These are phyloP conservation scores for Cantharis lateralis DNA, from an alignment of 2,888 invertebrate species.

Conservation along the genomic window DNA sequence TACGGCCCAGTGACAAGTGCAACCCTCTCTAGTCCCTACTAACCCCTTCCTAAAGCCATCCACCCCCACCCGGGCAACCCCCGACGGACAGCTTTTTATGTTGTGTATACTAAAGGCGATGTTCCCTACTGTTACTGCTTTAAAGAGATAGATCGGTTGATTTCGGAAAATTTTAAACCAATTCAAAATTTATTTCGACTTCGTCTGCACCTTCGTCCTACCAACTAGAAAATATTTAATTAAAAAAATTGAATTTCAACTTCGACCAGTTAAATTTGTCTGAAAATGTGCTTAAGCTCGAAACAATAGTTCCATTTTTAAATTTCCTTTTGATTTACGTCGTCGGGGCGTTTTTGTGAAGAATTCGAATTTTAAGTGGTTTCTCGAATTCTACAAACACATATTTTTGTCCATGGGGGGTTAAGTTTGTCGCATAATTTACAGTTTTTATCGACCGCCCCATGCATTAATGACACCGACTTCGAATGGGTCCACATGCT, in stretches of 20 bases:
- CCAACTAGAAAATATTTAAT: background rate
- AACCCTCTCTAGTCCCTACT: conserved; percentile 39
- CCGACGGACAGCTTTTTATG: conserved; percentile 56
- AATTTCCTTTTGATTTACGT: background rate
- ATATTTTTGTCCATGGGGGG: background rate
- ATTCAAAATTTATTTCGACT: background rate
- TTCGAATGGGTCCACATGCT: background rate
- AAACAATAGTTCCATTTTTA: background rate
- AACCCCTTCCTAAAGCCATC: conserved; percentile 39
- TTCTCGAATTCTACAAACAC: background rate
- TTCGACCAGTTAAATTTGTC: background rate
- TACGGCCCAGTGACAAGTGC: conserved; percentile 50
- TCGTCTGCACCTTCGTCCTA: background rate
- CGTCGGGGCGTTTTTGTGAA: background rate
- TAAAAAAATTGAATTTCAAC: background rate
- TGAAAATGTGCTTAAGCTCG: background rate
- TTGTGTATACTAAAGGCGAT: conserved; percentile 55
- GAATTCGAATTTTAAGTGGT: background rate
- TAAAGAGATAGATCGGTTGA: conserved; percentile 58
- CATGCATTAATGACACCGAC: background rate
- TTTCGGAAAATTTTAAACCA: background rate
- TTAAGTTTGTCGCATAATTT: background rate
- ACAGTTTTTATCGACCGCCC: background rate
- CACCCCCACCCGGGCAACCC: conserved; percentile 45
- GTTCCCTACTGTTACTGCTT: conserved; percentile 69